phyloP scores from a whole-genome alignment of 2,888 invertebrate species.

The Pollenia labialis region DNA sequence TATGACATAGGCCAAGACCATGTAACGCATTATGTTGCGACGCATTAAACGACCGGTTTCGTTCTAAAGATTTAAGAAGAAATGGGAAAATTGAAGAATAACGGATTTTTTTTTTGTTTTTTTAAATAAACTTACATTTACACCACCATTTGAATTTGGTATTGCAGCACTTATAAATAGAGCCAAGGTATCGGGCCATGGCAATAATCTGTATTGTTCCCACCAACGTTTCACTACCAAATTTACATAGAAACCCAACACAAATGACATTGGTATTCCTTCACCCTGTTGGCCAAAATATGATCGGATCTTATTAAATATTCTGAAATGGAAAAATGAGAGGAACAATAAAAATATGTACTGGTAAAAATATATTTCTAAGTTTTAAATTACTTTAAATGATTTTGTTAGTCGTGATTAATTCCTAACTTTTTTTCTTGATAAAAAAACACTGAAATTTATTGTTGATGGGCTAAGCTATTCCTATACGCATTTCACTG shows the following conservation, averaged over 20 bases:
- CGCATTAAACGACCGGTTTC: constrained; percentile 95
- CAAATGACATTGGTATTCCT: constrained; percentile 97
- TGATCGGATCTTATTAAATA: constrained; percentile 93
- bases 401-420: too few relatives aligned
- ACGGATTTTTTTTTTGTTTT: too few relatives aligned
- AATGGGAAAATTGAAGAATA: background rate
- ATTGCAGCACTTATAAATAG: constrained; percentile 96
- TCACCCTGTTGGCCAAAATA: constrained; percentile 95
- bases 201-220: constrained; percentile 96
- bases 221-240: constrained; percentile 97
- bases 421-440: too few relatives aligned
- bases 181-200: constrained; percentile 97
- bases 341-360: constrained; percentile 21
- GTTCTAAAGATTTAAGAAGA: constrained; percentile 86
- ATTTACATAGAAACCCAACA: constrained; percentile 97
- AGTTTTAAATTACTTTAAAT: too few relatives aligned
- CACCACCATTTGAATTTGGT: constrained; percentile 88
- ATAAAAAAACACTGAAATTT: too few relatives aligned
- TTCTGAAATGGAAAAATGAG: constrained; percentile 85
- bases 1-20: constrained; percentile 94
- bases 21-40: constrained; percentile 94
- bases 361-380: background rate
- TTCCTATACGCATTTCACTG: too few relatives aligned
- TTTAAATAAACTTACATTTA: constrained; percentile 77
- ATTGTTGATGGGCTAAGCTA: too few relatives aligned